Conservation (phyloP, 2,888 invertebrate genomes). For the Acrocyrtus sp. region DNA sequence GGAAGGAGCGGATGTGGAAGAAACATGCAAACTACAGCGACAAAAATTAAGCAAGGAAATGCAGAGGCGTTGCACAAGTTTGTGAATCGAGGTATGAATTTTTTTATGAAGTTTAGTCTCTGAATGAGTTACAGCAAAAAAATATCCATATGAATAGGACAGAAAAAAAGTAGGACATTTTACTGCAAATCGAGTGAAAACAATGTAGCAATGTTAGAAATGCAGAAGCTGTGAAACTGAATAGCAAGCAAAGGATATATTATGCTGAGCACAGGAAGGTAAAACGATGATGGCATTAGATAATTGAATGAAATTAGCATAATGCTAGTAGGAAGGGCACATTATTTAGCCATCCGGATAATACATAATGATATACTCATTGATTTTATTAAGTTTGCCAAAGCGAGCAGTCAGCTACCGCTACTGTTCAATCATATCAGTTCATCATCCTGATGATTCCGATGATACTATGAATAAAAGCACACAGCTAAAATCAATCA, state of each 20-base stretch:
- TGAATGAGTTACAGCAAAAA: neutral
- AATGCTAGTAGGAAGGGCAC: neutral
- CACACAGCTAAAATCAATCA: neutral
- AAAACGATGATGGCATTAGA: neutral
- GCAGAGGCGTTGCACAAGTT: conserved; percentile 10
- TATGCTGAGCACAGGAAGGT: neutral
- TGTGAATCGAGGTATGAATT: too few species aligned
- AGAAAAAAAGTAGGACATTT: neutral
- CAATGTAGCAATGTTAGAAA: neutral
- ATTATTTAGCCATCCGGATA: neutral
- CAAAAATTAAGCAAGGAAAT: neutral
- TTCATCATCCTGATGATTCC: neutral
- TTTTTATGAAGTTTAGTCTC: neutral
- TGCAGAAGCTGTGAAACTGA: neutral
- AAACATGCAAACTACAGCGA: neutral
- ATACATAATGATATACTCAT: neutral
- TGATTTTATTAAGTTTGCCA: too few species aligned
- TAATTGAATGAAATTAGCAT: neutral
- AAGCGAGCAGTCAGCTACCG: too few species aligned
- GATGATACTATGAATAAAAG: neutral
- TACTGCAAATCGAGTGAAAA: neutral
- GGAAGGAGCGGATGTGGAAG: neutral
- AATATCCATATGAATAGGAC: neutral
- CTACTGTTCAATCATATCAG: neutral
- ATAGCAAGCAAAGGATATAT: neutral